These are phyloP conservation scores for Caiman crocodilus DNA, from an alignment of 2,797 vertebrate genomes.

Conservation along the genomic window DNA sequence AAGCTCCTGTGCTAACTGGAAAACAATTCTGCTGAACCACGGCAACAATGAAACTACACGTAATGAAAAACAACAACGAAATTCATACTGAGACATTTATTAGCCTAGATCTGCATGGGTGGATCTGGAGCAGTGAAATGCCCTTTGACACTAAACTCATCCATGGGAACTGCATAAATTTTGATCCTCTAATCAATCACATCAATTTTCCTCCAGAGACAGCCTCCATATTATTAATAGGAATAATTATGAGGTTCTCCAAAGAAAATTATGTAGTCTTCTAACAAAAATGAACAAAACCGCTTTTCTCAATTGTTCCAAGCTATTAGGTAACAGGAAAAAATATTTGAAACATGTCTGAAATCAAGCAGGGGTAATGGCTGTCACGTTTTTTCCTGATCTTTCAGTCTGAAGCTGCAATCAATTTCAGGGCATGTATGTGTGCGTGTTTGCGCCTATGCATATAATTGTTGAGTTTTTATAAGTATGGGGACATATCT, in stretches of 20 bases:
- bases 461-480: no score
- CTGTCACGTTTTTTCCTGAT: not conserved
- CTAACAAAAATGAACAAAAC: no score
- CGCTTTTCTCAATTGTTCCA: not conserved
- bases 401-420: not conserved
- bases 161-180: not conserved
- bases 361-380: no score
- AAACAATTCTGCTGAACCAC: not conserved
- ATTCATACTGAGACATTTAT: not conserved
- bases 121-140: not conserved
- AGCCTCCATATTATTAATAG: not conserved
- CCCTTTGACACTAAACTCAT: not conserved
- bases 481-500: no score
- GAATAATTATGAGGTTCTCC: no score
- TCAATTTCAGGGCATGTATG: not conserved
- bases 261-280: not conserved
- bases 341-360: no score
- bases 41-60: not conserved
- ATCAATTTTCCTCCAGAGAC: not conserved
- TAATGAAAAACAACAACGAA: not conserved
- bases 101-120: not conserved
- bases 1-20: not conserved
- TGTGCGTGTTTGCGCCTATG: no score
- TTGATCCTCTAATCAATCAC: not conserved
- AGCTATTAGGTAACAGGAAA: no score